Conservation (phyloP, 2,113 vertebrate species). For the Zosterops pallidus region DNA sequence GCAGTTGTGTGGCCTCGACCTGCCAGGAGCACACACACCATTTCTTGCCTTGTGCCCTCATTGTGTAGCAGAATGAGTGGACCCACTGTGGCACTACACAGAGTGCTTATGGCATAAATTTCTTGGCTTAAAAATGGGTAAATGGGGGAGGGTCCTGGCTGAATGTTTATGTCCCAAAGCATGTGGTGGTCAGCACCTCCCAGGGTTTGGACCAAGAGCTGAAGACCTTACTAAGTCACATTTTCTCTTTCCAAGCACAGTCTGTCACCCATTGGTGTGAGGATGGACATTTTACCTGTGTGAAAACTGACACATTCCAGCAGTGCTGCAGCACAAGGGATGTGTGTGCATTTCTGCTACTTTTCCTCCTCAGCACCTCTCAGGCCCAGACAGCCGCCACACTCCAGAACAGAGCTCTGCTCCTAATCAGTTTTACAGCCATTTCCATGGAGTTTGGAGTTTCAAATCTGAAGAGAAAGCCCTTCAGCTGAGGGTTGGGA, state of each 20-base stretch:
- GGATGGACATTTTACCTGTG: neutral
- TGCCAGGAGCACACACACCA: neutral
- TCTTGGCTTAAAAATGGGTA: neutral
- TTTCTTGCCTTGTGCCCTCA: neutral
- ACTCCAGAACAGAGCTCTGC: neutral
- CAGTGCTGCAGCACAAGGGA: neutral
- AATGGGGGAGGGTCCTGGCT: neutral
- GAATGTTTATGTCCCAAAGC: neutral
- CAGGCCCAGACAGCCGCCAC: neutral
- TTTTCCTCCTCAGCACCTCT: neutral
- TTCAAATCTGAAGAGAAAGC: neutral
- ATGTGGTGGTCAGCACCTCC: neutral
- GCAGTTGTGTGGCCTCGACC: neutral
- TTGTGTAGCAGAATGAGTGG: neutral
- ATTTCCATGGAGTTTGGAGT: neutral
- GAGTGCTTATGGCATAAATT: neutral
- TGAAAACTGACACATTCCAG: neutral
- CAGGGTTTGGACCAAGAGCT: neutral
- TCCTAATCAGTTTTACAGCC: neutral
- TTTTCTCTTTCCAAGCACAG: neutral
- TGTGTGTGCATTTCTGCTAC: neutral
- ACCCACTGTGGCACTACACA: neutral
- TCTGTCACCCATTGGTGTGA: neutral
- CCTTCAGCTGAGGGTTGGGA: neutral
- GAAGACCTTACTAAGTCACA: rapidly evolving